Evolutionary conservation across 53 echinoderm and acorn worm genomes (phyloP).

Genomic region (Echinometra lucunter): DNA sequence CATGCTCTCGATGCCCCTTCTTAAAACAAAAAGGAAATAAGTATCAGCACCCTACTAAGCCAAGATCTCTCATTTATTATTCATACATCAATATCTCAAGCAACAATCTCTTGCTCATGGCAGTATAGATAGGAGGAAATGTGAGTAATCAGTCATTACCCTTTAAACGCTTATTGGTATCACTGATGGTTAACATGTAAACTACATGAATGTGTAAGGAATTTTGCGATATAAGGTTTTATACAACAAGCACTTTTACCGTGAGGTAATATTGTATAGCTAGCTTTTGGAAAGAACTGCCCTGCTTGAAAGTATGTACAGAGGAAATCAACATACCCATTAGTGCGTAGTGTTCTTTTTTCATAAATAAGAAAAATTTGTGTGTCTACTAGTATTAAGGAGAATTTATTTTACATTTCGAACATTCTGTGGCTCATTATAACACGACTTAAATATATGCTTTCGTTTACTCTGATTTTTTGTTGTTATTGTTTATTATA

Average conservation of each 20-base stretch:
- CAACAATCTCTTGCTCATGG: background rate
- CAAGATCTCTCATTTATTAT: background rate
- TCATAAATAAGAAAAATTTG: background rate
- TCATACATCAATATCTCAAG: background rate
- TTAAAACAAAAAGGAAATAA: background rate
- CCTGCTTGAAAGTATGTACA: background rate
- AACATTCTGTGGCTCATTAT: too few species aligned
- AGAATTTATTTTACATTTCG: background rate
- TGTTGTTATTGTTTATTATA: too few species aligned
- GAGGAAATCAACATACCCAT: background rate
- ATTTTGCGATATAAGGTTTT: background rate
- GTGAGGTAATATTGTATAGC: background rate
- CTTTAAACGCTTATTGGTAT: background rate
- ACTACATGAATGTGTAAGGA: background rate
- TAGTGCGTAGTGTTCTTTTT: background rate
- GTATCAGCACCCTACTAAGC: background rate
- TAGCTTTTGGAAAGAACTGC: background rate
- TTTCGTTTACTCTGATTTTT: too few species aligned
- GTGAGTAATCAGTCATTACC: slow-evolving; percentile 11
- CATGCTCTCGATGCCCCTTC: background rate
- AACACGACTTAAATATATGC: too few species aligned
- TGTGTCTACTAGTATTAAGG: background rate
- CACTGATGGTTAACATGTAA: background rate
- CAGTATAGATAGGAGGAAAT: background rate
- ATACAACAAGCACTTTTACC: background rate